These are phyloP conservation scores for Luperina nickerlii DNA, from an alignment of 2,888 invertebrate species.

Conservation along the genomic window DNA sequence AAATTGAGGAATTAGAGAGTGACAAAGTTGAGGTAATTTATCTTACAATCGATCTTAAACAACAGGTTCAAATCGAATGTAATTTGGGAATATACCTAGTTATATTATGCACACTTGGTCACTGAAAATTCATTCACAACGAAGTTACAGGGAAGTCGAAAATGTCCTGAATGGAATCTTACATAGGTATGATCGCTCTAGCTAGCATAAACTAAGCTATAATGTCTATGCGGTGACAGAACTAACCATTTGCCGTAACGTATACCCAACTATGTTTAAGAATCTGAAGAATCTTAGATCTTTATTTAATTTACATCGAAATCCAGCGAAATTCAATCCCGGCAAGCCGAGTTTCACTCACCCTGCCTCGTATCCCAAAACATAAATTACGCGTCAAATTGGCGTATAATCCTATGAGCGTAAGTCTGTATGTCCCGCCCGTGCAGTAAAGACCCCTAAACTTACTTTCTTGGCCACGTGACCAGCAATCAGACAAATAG, in stretches of 20 bases:
- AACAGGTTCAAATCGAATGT: not conserved
- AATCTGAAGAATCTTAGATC: not conserved
- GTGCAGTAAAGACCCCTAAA: constrained; percentile 72
- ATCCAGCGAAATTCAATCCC: constrained; percentile 2
- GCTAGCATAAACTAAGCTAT: not conserved
- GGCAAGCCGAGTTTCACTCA: constrained; percentile 6
- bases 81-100: not conserved
- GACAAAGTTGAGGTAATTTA: not conserved
- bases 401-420: constrained; percentile 76
- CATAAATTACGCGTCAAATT: constrained; percentile 64
- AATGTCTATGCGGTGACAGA: not conserved
- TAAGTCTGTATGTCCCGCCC: constrained; percentile 71
- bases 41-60: not conserved
- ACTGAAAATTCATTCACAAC: not conserved
- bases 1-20: not conserved
- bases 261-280: not conserved
- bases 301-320: not conserved
- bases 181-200: not conserved
- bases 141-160: not conserved
- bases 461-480: constrained; percentile 76
- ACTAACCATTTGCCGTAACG: not conserved
- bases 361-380: constrained; percentile 12
- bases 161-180: not conserved
- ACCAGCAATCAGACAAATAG: constrained; percentile 85
- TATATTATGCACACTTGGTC: not conserved